Conservation (phyloP, 2,113 vertebrate genomes). For the Ceyx margarethae region DNA sequence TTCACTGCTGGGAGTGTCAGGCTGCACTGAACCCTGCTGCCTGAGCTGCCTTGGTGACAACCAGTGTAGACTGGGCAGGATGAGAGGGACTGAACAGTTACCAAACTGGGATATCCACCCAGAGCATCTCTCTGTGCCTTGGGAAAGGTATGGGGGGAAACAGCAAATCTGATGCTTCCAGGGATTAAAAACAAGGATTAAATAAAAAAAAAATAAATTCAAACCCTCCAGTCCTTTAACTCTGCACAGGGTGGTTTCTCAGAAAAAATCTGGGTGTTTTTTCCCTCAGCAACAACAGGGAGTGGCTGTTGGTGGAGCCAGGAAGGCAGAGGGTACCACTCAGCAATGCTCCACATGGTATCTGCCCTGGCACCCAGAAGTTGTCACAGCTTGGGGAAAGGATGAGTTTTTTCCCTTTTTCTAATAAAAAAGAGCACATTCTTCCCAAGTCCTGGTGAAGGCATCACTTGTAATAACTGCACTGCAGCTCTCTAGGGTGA, state of each 20-base stretch:
- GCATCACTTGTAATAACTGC: background rate
- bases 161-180: background rate
- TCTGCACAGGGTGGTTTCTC: background rate
- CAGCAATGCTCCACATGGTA: background rate
- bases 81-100: background rate
- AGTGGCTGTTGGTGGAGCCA: background rate
- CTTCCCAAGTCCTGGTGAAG: background rate
- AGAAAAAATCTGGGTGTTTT: background rate
- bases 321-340: background rate
- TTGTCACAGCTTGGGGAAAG: background rate
- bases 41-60: background rate
- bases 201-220: background rate
- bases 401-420: background rate
- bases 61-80: background rate
- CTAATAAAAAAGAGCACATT: background rate
- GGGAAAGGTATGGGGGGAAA: fast-evolving
- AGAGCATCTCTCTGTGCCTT: background rate
- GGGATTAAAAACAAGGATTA: background rate
- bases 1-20: background rate
- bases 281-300: background rate
- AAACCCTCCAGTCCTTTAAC: background rate
- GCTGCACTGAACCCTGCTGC: constrained; percentile 15
- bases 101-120: background rate
- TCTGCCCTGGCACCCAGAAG: background rate
- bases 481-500: background rate